Conservation (phyloP, 2,888 invertebrate genomes). For the Leucoptera coffeella region DNA sequence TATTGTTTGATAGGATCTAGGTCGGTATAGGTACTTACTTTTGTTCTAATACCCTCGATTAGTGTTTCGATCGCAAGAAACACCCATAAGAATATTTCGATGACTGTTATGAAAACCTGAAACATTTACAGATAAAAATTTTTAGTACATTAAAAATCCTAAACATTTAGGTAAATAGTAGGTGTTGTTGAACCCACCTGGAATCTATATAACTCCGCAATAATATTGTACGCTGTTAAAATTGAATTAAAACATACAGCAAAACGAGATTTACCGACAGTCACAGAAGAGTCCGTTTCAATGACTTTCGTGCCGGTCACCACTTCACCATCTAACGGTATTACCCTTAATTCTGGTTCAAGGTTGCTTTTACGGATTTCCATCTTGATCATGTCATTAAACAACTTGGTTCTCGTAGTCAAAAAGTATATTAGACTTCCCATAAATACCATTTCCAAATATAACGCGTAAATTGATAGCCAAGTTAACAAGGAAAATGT, state of each 20-base stretch:
- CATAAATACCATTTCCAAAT: slow-evolving; percentile 11
- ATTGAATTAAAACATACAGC: background rate
- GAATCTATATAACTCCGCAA: slow-evolving; percentile 1
- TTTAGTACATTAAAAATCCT: background rate
- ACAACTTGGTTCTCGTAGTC: slow-evolving; percentile 9
- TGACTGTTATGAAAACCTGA: slow-evolving; percentile 12
- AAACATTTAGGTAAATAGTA: background rate
- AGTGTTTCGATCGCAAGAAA: slow-evolving; percentile 11
- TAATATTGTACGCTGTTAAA: slow-evolving; percentile 1
- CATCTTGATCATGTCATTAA: slow-evolving; percentile 10
- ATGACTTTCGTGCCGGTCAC: too few species aligned
- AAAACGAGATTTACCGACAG: too few species aligned
- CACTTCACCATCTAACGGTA: too few species aligned
- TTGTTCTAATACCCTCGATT: slow-evolving; percentile 9
- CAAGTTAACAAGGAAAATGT: slow-evolving; percentile 7
- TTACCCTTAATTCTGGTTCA: background rate
- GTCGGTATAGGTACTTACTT: slow-evolving; percentile 7
- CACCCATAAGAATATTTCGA: slow-evolving; percentile 11
- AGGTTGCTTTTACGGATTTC: slow-evolving; percentile 4
- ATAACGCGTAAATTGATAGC: slow-evolving; percentile 7
- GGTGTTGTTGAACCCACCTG: slow-evolving; percentile 2
- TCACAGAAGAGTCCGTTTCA: too few species aligned
- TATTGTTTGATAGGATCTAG: background rate
- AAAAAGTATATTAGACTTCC: slow-evolving; percentile 11
- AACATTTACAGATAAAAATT: slow-evolving; percentile 5